Percentiles rank a stretch among this genome's conserved stretches.
Evolutionary conservation across 2,113 vertebrate species (phyloP).

Genomic region (Cercocebus atys): DNA sequence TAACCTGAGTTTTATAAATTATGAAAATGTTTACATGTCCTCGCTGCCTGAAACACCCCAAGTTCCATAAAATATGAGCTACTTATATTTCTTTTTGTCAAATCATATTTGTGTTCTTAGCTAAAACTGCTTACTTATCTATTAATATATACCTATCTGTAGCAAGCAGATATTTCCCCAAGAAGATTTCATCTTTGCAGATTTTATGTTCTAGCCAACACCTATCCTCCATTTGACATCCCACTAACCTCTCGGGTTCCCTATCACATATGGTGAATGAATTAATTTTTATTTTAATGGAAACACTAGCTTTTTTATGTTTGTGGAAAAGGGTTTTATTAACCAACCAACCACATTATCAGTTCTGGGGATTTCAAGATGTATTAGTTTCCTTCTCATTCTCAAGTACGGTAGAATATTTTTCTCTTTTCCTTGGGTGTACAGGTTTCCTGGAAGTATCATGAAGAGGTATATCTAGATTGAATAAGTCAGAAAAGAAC

Average conservation of each 20-base stretch:
- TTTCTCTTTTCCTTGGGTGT: neutral
- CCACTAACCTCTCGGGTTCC: neutral
- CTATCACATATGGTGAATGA: neutral
- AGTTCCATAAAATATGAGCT: neutral
- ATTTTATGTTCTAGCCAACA: neutral
- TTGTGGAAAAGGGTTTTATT: neutral
- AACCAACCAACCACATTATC: neutral
- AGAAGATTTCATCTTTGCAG: neutral
- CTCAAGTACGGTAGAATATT: neutral
- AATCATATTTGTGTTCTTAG: neutral
- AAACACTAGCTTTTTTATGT: neutral
- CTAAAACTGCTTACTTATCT: neutral
- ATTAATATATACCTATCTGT: neutral
- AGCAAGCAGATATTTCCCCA: neutral
- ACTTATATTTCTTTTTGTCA: neutral
- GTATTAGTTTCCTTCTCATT: neutral
- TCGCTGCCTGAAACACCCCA: neutral
- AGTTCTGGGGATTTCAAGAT: neutral
- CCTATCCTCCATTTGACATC: neutral
- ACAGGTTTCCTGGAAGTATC: neutral
- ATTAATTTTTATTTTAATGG: neutral
- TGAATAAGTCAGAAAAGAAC: neutral
- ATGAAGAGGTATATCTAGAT: neutral
- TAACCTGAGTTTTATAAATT: neutral
- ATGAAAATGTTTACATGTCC: neutral